Evolutionary conservation across 2,113 vertebrate species (phyloP), one percentile per base, ranked within the genome.

Genomic region (Hippocampus zosterae): DNA sequence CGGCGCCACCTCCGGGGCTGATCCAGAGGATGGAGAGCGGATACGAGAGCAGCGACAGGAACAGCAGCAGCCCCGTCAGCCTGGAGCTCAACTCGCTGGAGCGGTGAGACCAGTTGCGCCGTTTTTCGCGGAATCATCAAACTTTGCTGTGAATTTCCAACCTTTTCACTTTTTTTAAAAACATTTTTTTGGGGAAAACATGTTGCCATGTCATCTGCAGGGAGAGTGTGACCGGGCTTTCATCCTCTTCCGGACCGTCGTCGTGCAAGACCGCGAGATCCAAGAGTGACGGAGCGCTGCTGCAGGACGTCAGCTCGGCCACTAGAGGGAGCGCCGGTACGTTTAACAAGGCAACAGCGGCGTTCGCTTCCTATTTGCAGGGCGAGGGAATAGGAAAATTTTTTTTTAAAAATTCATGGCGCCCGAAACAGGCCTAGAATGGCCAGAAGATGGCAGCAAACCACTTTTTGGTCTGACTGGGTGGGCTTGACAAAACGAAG

Each of bases 1-100:
- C 98, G 97, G 80, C 96, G 50, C 86, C 90, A n/a, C 87, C 86
- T 75, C 84, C 85, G 60, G 84, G 90, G 78, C 91, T 98, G 5
- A 97, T 98, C 29, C 97, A 99, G 88, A 93, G 97, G 84, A 99
- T 98, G 96, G 97, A 99, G 85, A 99, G 97, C 73, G 97, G 97
- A 73, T 99, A 99, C 37, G 97, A 99, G 81, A 99, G 97, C 91
- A 98, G 97, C 2, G 97, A 99, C 86, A 93, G 97, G 82, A 98
- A 98, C 91, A 98, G 97, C 92, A 98, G 85, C 92, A 99, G 97
- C 81, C 96, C 97, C 6, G 93, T 96, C 82, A 98, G 97, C 15
- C 23, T 61, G 40, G 96, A 37, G 55, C 18, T 25, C 62, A 29
- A 8, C 44, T 21, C n/a, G 29, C 27, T 16, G 3, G n/a, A 46